These are phyloP conservation scores for Campoletis raptor DNA, from an alignment of 2,888 invertebrate genomes.

Conservation along the genomic window DNA sequence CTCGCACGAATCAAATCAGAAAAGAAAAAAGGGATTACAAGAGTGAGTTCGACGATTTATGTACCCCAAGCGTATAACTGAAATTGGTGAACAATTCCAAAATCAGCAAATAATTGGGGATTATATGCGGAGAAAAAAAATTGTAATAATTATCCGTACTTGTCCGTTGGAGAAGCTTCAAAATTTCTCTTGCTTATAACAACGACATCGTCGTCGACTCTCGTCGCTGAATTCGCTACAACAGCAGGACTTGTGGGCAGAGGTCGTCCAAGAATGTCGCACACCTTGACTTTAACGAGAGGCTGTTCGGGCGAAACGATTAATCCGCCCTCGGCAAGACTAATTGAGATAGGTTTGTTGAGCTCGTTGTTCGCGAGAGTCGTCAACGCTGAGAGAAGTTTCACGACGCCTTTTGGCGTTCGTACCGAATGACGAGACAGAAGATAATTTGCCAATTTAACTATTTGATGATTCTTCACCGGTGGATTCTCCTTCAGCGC, in stretches of 20 bases:
- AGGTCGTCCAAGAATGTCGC: conserved; percentile 91
- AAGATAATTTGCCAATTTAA: conserved; percentile 96
- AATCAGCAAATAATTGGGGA: conserved; percentile 82
- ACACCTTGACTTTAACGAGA: conserved; percentile 90
- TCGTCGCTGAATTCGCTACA: conserved; percentile 91
- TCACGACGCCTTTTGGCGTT: conserved; percentile 92
- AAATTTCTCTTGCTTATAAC: conserved; percentile 89
- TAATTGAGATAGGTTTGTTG: conserved; percentile 91
- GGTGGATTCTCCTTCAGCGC: conserved; percentile 89
- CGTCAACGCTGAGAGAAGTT: conserved; percentile 92
- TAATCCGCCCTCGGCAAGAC: conserved; percentile 90
- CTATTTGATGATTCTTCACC: conserved; percentile 91
- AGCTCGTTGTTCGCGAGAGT: conserved; percentile 90
- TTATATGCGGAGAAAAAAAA: conserved; percentile 9
- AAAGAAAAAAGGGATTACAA: conserved; percentile 17
- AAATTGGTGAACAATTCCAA: conserved; percentile 66
- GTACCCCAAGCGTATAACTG: conserved; percentile 84
- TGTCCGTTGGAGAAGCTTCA: conserved; percentile 82
- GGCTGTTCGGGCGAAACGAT: conserved; percentile 92
- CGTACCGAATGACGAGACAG: conserved; percentile 95
- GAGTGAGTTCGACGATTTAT: conserved; percentile 73
- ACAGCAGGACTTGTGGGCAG: conserved; percentile 89
- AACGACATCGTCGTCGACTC: conserved; percentile 90
- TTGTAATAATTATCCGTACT: conserved; percentile 77
- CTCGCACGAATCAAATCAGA: conserved; percentile 27